These are phyloP conservation scores for Scylla paramamosain DNA, from an alignment of 1,140 invertebrate genomes.

Conservation along the genomic window DNA sequence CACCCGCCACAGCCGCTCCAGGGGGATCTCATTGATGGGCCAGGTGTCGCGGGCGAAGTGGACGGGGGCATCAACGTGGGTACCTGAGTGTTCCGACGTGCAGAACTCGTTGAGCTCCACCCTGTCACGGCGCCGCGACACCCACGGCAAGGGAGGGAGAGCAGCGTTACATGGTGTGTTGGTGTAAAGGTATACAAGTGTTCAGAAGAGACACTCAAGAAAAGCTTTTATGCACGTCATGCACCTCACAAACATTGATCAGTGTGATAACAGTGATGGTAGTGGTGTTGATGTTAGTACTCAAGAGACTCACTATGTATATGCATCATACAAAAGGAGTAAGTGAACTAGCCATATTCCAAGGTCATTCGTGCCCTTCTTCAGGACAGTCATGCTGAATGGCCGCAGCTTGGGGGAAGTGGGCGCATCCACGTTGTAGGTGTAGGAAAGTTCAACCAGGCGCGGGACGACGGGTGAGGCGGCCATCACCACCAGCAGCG, in stretches of 20 bases:
- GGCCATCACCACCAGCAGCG: not conserved
- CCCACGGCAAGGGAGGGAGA: not conserved
- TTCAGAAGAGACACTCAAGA: too few species aligned
- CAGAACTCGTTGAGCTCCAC: conserved; percentile 63
- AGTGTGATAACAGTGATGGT: too few species aligned
- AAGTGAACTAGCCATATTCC: conserved; percentile 51
- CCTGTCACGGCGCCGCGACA: not conserved
- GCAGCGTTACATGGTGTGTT: not conserved
- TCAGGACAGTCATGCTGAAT: conserved; percentile 41
- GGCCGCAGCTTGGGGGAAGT: conserved; percentile 60
- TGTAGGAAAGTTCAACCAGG: conserved; percentile 64
- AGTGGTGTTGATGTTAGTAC: too few species aligned
- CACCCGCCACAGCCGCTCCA: conserved; percentile 55
- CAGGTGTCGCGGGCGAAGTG: conserved; percentile 34
- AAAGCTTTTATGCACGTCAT: too few species aligned
- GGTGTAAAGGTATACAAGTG: not conserved
- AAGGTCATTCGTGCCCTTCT: conserved; percentile 46
- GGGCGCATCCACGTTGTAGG: conserved; percentile 64
- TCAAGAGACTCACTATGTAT: too few species aligned
- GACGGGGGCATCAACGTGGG: conserved; percentile 62
- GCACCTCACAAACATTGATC: too few species aligned
- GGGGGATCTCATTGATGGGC: conserved; percentile 36
- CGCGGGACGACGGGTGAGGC: not conserved
- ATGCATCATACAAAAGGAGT: too few species aligned
- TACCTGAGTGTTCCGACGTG: conserved; percentile 63